Evolutionary conservation across 92 coral and sea anemone genomes (phyloP).

Genomic region (Parazoanthus darwini): DNA sequence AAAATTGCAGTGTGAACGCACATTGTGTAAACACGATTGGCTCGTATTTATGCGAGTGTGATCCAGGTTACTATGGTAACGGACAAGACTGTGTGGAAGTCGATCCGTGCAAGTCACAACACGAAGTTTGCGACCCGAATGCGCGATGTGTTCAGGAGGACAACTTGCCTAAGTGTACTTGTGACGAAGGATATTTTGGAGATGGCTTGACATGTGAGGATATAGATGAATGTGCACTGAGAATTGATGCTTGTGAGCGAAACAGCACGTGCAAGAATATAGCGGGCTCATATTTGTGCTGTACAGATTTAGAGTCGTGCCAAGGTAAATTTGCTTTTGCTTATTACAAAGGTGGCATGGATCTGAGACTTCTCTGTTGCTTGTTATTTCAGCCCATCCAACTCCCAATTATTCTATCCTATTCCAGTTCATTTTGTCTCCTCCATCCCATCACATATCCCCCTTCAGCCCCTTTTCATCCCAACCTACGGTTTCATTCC

Average conservation of each 20-base stretch:
- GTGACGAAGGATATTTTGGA: constrained; percentile 23
- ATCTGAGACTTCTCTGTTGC: too few relatives aligned
- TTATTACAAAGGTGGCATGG: too few relatives aligned
- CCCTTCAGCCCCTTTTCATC: too few relatives aligned
- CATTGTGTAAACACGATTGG: constrained; percentile 30
- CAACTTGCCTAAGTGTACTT: not conserved
- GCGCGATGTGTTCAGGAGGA: constrained; percentile 1
- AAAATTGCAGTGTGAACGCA: constrained; percentile 3
- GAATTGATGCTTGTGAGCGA: not conserved
- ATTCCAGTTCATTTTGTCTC: too few relatives aligned
- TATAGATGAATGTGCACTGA: constrained; percentile 19
- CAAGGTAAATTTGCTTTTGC: not conserved
- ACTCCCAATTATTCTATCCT: too few relatives aligned
- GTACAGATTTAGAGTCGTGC: constrained; percentile 9
- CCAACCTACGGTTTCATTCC: too few relatives aligned
- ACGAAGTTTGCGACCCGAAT: constrained; percentile 1
- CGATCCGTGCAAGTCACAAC: not conserved
- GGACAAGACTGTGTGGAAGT: constrained; percentile 5
- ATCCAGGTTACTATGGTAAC: not conserved
- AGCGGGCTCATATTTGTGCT: constrained; percentile 37
- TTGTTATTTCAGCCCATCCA: too few relatives aligned
- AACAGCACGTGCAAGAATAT: constrained; percentile 40
- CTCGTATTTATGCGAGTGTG: constrained; percentile 22
- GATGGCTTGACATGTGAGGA: constrained; percentile 27
- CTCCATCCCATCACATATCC: too few relatives aligned